Evolutionary conservation across 1,140 invertebrate species (phyloP), one percentile per base, ranked within the genome.

Genomic region (Brachionus sp.): DNA sequence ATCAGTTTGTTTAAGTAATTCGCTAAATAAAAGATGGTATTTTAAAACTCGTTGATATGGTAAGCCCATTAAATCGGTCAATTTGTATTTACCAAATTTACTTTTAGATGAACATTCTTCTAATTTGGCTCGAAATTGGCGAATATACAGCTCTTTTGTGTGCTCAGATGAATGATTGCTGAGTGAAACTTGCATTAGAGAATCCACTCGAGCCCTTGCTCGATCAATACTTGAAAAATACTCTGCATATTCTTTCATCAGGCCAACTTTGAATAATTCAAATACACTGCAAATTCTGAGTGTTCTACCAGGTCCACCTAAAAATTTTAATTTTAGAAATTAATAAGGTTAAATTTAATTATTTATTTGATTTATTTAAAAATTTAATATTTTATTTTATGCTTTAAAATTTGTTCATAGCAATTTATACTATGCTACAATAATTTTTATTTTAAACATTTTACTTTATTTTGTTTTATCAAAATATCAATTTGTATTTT

Each of bases 1-100:
- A 44, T 80, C 77, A 44, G 77, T 80, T 80, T 80, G 77, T n/a
- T 62, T 80, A 25, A 80, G 50, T 5, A 80, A 33, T 19, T 80
- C 77, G 39, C 19, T 62, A 66, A 80, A 80, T 23, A 80, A 80
- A 23, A 80, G 50, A 64, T 57, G 77, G 25, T 80, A 80, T 44
- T 80, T 80, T 16, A 80, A 44, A 10, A 80, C 77, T 7, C 77
- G 77, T 42, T 80, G 77, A 35, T 80, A 62, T 39, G 77, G 77
- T 9, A 80, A 29, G 4, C 25, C 35, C 23, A 80, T 23, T 16
- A 80, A 44, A 80, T 80, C 77, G 33, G 77, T 80, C 12, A 80
- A 19, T 42, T 80, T 80, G n/a, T 33, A 80, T 19, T 80, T 80
- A 19, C 77, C 77, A 42, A 39, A 23, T 80, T 80, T 66, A 29